Conservation (phyloP, 1,140 invertebrate genomes). For the Drosophila subobscura region DNA sequence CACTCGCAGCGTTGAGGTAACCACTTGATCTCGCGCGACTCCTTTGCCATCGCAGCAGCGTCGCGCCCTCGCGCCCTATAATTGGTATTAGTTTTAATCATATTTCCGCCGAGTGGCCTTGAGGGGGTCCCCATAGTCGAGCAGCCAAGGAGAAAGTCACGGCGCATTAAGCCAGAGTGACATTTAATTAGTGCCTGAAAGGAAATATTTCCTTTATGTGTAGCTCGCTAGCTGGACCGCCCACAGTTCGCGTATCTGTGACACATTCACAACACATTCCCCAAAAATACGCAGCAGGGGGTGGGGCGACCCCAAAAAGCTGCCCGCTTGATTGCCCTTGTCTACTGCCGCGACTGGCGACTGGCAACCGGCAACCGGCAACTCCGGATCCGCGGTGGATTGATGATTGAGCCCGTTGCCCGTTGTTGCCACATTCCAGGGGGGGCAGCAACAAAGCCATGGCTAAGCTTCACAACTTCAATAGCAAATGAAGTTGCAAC, state of each 20-base stretch:
- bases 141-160: no score
- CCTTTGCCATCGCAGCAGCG: conserved; percentile 26
- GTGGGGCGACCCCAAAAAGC: no score
- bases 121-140: neutral
- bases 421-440: conserved; percentile 34
- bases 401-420: conserved; percentile 55
- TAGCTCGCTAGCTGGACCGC: no score
- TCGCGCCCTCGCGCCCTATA: conserved; percentile 24
- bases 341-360: conserved; percentile 17
- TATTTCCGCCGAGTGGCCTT: conserved; percentile 48
- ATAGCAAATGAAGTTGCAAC: no score
- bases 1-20: conserved; percentile 50
- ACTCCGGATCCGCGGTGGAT: conserved; percentile 22
- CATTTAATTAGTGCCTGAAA: no score
- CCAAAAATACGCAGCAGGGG: no score
- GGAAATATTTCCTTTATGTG: no score
- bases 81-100: conserved; percentile 75
- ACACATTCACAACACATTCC: no score
- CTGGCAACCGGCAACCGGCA: neutral
- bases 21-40: conserved; percentile 54
- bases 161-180: no score
- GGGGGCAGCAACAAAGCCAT: conserved; percentile 13
- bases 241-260: no score
- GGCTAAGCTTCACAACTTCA: conserved; percentile 23
- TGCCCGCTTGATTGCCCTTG: conserved; percentile 24